Conservation (phyloP, 2,797 vertebrate species). For the Crocidura indochinensis region DNA sequence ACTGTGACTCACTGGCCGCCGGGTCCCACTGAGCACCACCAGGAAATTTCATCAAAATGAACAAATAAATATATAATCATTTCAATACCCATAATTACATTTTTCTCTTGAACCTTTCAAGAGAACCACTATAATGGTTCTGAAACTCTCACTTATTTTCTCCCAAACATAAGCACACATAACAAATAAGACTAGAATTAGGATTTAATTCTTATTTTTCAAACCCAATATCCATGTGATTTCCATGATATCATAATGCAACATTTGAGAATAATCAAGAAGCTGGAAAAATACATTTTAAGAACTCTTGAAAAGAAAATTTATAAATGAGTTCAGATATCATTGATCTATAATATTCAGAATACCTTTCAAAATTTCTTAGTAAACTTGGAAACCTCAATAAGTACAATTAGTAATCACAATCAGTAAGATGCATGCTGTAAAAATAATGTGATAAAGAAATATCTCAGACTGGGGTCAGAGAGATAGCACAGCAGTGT, state of each 20-base stretch:
- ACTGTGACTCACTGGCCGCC: too few relatives aligned
- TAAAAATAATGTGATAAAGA: neutral
- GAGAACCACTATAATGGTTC: too few relatives aligned
- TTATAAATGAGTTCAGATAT: neutral
- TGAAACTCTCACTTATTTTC: too few relatives aligned
- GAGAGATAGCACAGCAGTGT: too few relatives aligned
- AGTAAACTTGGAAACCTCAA: neutral
- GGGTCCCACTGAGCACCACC: too few relatives aligned
- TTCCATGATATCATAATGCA: neutral
- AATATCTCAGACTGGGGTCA: too few relatives aligned
- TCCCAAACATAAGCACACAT: neutral
- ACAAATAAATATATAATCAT: too few relatives aligned
- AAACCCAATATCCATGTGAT: too few relatives aligned
- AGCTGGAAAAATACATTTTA: too few relatives aligned
- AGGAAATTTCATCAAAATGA: too few relatives aligned
- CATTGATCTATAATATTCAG: neutral
- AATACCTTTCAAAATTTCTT: constrained; percentile 32
- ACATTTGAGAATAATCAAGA: neutral
- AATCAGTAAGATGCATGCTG: constrained; percentile 16
- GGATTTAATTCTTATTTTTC: neutral
- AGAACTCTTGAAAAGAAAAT: neutral
- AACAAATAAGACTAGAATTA: neutral
- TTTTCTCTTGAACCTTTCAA: too few relatives aligned
- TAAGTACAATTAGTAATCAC: neutral
- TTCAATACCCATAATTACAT: too few relatives aligned